These are phyloP conservation scores for Trichogramma pretiosum DNA, from an alignment of 1,140 invertebrate genomes.

Conservation along the genomic window DNA sequence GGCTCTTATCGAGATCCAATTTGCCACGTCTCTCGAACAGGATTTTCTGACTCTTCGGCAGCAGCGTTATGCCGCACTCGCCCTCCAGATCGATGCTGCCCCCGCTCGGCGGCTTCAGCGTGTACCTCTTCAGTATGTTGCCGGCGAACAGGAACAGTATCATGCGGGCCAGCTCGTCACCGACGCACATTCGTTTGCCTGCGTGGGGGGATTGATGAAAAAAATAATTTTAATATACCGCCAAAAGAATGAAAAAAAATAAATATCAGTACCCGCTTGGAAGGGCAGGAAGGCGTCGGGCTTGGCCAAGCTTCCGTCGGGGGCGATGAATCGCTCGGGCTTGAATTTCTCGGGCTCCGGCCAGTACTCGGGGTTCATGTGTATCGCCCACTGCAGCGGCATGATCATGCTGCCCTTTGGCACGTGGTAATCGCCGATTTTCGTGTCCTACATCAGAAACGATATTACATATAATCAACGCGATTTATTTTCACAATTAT, in stretches of 20 bases:
- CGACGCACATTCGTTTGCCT: conserved; percentile 80
- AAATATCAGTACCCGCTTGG: conserved; percentile 58
- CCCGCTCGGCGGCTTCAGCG: conserved; percentile 36
- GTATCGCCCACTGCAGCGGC: conserved; percentile 74
- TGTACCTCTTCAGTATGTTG: conserved; percentile 56
- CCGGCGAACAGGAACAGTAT: conserved; percentile 58
- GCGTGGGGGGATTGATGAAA: too few species aligned
- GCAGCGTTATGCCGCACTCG: conserved; percentile 62
- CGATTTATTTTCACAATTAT: background rate
- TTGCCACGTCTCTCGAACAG: conserved; percentile 38
- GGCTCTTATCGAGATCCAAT: too few species aligned
- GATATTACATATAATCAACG: background rate
- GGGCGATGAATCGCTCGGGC: conserved; percentile 64
- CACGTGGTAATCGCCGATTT: conserved; percentile 48
- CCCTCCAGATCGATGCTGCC: conserved; percentile 48
- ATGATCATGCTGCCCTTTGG: conserved; percentile 58
- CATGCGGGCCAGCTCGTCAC: conserved; percentile 75
- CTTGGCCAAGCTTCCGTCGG: conserved; percentile 54
- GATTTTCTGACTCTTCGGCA: conserved; percentile 52
- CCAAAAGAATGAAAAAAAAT: too few species aligned
- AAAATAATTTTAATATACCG: conserved; percentile 14
- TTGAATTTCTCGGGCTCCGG: conserved; percentile 60
- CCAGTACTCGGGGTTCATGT: conserved; percentile 68
- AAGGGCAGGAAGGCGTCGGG: conserved; percentile 74
- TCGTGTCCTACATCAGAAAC: conserved; percentile 49